Conservation (phyloP, 2,797 vertebrate genomes). For the Tauraco hartlaubi region DNA sequence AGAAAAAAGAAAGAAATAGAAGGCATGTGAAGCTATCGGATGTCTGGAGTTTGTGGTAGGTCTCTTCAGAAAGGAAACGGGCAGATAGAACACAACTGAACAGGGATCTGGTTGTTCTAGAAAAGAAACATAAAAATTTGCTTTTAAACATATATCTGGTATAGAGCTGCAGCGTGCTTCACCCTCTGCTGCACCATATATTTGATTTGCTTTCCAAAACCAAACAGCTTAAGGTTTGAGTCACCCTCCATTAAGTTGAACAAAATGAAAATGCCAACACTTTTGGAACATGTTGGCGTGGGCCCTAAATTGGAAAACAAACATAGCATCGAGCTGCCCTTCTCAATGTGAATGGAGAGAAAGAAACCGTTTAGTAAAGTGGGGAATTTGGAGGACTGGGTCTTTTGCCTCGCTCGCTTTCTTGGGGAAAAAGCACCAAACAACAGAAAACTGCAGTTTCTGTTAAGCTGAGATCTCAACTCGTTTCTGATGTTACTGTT, state of each 20-base stretch:
- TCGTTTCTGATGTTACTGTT: neutral
- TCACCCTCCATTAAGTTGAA: constrained; percentile 36
- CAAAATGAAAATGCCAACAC: constrained; percentile 34
- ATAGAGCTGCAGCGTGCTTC: neutral
- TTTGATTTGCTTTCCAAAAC: constrained; percentile 44
- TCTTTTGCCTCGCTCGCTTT: neutral
- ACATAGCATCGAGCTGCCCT: neutral
- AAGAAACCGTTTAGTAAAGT: neutral
- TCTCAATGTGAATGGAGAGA: neutral
- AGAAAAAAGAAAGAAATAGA: neutral
- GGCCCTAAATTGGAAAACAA: constrained; percentile 16
- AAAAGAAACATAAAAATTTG: neutral
- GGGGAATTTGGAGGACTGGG: neutral
- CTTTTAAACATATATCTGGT: neutral
- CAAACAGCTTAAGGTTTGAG: constrained; percentile 35
- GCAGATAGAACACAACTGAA: neutral
- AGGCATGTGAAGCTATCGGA: neutral
- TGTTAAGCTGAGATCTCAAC: neutral
- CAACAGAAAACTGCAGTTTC: neutral
- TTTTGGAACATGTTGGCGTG: neutral
- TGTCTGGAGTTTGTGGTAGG: neutral
- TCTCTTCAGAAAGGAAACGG: neutral
- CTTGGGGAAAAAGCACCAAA: neutral
- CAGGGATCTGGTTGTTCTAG: neutral
- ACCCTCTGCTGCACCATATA: neutral